Conservation (phyloP, 2,888 invertebrate species). For the Elmis aenea region DNA sequence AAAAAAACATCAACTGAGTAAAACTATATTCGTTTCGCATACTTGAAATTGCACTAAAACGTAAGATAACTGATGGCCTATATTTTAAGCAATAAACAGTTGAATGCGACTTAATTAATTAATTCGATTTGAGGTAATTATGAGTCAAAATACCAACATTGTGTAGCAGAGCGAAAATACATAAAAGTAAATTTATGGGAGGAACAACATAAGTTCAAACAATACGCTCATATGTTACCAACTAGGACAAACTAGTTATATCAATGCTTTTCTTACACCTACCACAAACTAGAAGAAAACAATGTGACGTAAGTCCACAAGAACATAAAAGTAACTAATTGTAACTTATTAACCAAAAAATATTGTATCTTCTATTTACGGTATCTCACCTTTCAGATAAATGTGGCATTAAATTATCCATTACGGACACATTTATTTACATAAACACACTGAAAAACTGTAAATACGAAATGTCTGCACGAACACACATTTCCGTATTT, state of each 20-base stretch:
- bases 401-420: conserved; percentile 37
- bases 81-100: no score
- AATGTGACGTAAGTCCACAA: conserved; percentile 28
- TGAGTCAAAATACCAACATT: no score
- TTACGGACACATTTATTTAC: conserved; percentile 32
- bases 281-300: conserved; percentile 25
- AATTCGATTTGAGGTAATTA: no score
- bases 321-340: conserved; percentile 1
- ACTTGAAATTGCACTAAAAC: no score
- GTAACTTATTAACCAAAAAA: neutral
- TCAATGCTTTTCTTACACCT: conserved; percentile 21
- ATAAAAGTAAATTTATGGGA: conserved; percentile 21
- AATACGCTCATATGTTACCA: conserved; percentile 21
- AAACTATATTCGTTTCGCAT: no score
- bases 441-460: conserved; percentile 25
- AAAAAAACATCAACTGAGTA: no score
- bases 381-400: conserved; percentile 34
- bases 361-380: neutral
- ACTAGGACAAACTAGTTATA: conserved; percentile 27
- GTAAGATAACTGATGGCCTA: no score
- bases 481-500: conserved; percentile 38
- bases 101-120: no score
- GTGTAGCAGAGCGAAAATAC: conserved; percentile 16
- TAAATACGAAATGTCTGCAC: conserved; percentile 30
- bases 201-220: conserved; percentile 18